phyloP scores from a whole-genome alignment of 1,140 invertebrate species.

The Patella vulgata region DNA sequence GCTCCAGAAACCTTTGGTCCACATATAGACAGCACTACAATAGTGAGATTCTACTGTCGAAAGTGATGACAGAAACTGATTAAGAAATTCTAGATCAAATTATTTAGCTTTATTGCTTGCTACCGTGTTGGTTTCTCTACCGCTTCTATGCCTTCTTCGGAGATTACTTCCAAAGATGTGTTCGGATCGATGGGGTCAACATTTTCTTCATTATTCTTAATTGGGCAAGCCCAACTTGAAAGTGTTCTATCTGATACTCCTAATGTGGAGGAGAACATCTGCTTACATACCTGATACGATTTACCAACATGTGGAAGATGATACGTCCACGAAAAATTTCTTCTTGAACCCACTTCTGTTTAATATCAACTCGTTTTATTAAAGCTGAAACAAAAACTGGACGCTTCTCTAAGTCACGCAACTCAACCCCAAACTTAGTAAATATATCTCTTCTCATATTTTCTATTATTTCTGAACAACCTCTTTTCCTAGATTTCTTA shows the following conservation, averaged over 20 bases:
- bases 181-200: neutral
- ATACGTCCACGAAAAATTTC: constrained; percentile 13
- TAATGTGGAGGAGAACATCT: neutral
- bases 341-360: neutral
- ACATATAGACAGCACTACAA: neutral
- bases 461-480: constrained; percentile 3
- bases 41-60: constrained; percentile 16
- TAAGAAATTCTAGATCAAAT: neutral
- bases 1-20: constrained; percentile 6
- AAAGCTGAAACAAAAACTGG: neutral
- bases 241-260: constrained; percentile 1
- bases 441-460: constrained; percentile 1
- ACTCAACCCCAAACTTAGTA: neutral
- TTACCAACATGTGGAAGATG: neutral
- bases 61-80: neutral
- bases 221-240: constrained; percentile 5
- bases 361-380: neutral
- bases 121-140: neutral
- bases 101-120: neutral
- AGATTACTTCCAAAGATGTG: neutral
- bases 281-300: constrained; percentile 8
- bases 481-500: neutral
- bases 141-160: neutral
- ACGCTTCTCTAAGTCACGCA: neutral
- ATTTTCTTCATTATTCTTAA: neutral